Evolutionary conservation across 2,888 invertebrate genomes (phyloP).

Genomic region (Pogonocherus hispidulus): DNA sequence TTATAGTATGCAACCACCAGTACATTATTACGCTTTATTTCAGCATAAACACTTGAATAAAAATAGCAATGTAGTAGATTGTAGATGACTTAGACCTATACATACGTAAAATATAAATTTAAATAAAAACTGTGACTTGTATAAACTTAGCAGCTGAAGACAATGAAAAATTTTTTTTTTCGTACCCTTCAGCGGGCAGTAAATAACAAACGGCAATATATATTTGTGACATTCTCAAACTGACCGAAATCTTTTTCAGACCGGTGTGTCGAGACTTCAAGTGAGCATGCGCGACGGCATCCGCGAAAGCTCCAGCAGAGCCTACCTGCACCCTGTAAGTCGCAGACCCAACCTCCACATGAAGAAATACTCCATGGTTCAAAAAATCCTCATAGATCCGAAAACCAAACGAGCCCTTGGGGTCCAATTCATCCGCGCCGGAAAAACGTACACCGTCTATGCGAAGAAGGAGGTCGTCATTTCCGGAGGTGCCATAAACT

Average conservation of each 20-base stretch:
- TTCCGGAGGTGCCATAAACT: slow-evolving; percentile 77
- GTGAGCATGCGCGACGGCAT: slow-evolving; percentile 70
- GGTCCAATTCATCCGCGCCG: slow-evolving; percentile 66
- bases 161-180: too few relatives aligned
- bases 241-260: slow-evolving; percentile 62
- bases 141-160: too few relatives aligned
- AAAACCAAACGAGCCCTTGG: slow-evolving; percentile 66
- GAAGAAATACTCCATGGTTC: slow-evolving; percentile 70
- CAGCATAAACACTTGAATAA: too few relatives aligned
- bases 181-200: too few relatives aligned
- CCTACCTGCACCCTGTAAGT: slow-evolving; percentile 69
- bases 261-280: slow-evolving; percentile 72
- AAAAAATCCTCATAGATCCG: slow-evolving; percentile 67
- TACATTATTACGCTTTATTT: too few relatives aligned
- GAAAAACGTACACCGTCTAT: slow-evolving; percentile 58
- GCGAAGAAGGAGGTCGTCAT: slow-evolving; percentile 74
- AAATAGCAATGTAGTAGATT: too few relatives aligned
- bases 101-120: too few relatives aligned
- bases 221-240: too few relatives aligned
- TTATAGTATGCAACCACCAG: too few relatives aligned
- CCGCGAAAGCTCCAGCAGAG: slow-evolving; percentile 69
- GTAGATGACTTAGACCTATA: too few relatives aligned
- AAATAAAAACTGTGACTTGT: too few relatives aligned
- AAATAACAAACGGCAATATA: too few relatives aligned
- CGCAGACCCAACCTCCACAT: slow-evolving; percentile 71